Evolutionary conservation across 2,113 vertebrate genomes (phyloP).

Genomic region (Gadus chalcogrammus): DNA sequence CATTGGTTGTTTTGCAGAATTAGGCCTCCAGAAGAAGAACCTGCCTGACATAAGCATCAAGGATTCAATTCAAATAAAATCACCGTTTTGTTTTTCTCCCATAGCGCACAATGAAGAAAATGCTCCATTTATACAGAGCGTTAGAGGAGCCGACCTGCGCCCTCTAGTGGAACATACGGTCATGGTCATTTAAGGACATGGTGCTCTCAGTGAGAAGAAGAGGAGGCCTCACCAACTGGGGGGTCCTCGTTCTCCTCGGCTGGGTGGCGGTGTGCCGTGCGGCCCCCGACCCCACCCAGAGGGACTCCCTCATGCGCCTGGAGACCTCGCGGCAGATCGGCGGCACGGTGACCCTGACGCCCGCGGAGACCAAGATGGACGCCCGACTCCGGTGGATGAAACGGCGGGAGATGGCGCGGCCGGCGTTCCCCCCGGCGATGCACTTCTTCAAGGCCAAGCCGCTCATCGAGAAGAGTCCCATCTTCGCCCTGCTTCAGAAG

Average conservation of each 20-base stretch:
- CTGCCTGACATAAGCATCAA: too few relatives aligned
- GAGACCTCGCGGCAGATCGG: slow-evolving; percentile 72
- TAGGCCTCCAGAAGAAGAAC: too few relatives aligned
- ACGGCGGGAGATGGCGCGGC: slow-evolving; percentile 66
- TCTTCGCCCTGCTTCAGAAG: slow-evolving; percentile 81
- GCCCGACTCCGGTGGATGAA: slow-evolving; percentile 72
- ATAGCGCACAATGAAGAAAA: too few relatives aligned
- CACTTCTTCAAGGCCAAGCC: slow-evolving; percentile 84
- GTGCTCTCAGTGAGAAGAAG: slow-evolving; percentile 8
- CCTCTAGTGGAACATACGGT: slow-evolving; percentile 19
- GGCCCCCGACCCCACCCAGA: slow-evolving; percentile 59
- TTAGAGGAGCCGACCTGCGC: slow-evolving; percentile 24
- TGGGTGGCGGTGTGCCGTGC: slow-evolving; percentile 42
- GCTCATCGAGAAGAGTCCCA: slow-evolving; percentile 75
- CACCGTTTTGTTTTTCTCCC: too few relatives aligned
- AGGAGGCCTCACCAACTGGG: slow-evolving; percentile 10
- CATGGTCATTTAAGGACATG: slow-evolving; percentile 45
- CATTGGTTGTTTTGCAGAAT: too few relatives aligned
- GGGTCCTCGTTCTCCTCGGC: slow-evolving; percentile 63
- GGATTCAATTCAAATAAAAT: too few relatives aligned
- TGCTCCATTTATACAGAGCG: background rate
- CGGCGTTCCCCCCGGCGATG: slow-evolving; percentile 78
- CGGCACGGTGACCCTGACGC: slow-evolving; percentile 66
- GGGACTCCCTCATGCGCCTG: slow-evolving; percentile 72
- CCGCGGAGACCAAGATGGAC: slow-evolving; percentile 71